These are phyloP conservation scores for Chiloscyllium punctatum DNA, from an alignment of 2,797 vertebrate species.

Conservation along the genomic window DNA sequence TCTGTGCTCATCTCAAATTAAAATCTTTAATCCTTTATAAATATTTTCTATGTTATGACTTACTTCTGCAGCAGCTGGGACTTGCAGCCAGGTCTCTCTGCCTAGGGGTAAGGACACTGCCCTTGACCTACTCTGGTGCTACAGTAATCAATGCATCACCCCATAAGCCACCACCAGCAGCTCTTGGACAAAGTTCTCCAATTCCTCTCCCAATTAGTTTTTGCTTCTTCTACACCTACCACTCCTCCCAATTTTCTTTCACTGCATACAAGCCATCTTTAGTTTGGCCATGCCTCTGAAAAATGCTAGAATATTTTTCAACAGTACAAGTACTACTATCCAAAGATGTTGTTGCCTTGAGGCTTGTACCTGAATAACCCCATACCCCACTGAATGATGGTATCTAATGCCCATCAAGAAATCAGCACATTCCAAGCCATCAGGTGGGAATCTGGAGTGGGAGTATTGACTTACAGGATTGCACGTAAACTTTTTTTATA, in stretches of 20 bases:
- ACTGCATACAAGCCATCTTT: not conserved
- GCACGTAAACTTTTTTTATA: too few species aligned
- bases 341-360: not conserved
- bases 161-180: too few species aligned
- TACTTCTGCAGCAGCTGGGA: too few species aligned
- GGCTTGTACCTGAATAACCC: not conserved
- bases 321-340: not conserved
- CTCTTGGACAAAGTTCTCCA: too few species aligned
- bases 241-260: not conserved
- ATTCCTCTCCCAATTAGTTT: too few species aligned
- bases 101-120: not conserved
- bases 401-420: not conserved
- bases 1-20: not conserved
- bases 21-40: not conserved
- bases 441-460: too few species aligned
- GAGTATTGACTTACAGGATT: too few species aligned
- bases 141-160: not conserved
- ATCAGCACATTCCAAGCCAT: not conserved
- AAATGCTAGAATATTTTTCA: not conserved
- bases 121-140: not conserved
- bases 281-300: not conserved
- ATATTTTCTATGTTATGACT: too few species aligned
- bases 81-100: too few species aligned
- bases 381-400: not conserved
- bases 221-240: not conserved